Evolutionary conservation across 2,113 vertebrate genomes (phyloP), one percentile per base, ranked within the genome.

Genomic region (Thalassarche chlororhynchos): DNA sequence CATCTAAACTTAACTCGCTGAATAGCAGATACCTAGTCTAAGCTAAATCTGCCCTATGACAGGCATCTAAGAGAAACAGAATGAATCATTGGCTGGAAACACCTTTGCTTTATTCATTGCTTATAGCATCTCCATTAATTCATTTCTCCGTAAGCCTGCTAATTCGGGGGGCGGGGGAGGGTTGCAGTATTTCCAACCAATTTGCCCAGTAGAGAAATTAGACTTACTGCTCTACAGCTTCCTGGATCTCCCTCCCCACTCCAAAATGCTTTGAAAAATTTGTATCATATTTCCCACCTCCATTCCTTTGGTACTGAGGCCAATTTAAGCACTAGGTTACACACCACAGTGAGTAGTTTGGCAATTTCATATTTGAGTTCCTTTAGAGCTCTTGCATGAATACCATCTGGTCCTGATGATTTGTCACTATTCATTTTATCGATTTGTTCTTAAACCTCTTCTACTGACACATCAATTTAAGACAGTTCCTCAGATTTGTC

Each of bases 281-380:
- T 69, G 21, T 75, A 5, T 65, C n/a, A 1, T 74, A 61, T 96
- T 94, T 91, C 25, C 25, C 32, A 66, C 64, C 51, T 81, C 60
- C 34, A 44, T 23, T 93, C 28, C 44, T 78, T 77, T 10, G 32
- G 46, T 66, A 66, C 51, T 81, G 77, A 87, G 76, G 90, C 49
- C 38, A 93, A 54, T 93, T 94, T 89, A 91, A 93, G 74, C 55
- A 54, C 68, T 89, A 89, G 46, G 68, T 91, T 91, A 49, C 87
- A 92, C 70, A 70, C 77, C 74, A 78, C 90, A 89, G 81, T 87
- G 77, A 84, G 34, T 89, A 91, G 87, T 89, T 93, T 81, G 69
- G 64, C 55, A 94, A 78, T 93, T 96, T 97, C 51, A 66, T 94
- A 95, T 96, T 38, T 87, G 81, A 93, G 40, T 81, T 95, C 60